These are phyloP conservation scores for Drosophila kanapiae DNA, from an alignment of 1,140 invertebrate species.

Conservation along the genomic window DNA sequence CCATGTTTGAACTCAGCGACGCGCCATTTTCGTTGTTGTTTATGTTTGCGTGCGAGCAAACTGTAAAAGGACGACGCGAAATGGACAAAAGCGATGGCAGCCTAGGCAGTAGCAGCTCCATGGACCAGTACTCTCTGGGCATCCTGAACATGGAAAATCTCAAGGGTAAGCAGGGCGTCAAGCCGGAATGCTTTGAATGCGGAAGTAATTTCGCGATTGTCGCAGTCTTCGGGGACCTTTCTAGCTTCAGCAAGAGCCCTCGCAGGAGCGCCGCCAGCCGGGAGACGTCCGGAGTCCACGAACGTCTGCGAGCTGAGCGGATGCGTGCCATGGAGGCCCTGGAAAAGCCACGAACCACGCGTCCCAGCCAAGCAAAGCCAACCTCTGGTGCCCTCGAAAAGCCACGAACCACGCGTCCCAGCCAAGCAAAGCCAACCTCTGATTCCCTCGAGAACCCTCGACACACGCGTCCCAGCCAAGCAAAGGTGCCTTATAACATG, in stretches of 20 bases:
- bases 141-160: constrained; percentile 79
- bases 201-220: constrained; percentile 3
- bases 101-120: constrained; percentile 26
- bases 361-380: constrained; percentile 21
- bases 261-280: constrained; percentile 21
- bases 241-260: constrained; percentile 49
- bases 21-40: constrained; percentile 62
- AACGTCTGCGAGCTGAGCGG: constrained; percentile 69
- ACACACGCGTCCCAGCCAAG: background rate
- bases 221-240: constrained; percentile 73
- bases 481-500: background rate
- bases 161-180: constrained; percentile 46
- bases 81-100: constrained; percentile 59
- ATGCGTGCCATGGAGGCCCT: constrained; percentile 61
- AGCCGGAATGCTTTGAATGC: background rate
- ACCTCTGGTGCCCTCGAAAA: constrained; percentile 23
- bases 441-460: constrained; percentile 12
- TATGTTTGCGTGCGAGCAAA: constrained; percentile 16
- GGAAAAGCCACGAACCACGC: constrained; percentile 36
- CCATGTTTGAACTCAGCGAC: constrained; percentile 64
- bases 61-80: constrained; percentile 10
- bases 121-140: constrained; percentile 71
- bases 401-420: constrained; percentile 26
- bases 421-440: constrained; percentile 1
- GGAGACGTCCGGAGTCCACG: constrained; percentile 51